Percentiles rank a stretch among this genome's conserved stretches.
phyloP scores from a whole-genome alignment of 1,140 invertebrate species.

The Tyrophagus putrescentiae region DNA sequence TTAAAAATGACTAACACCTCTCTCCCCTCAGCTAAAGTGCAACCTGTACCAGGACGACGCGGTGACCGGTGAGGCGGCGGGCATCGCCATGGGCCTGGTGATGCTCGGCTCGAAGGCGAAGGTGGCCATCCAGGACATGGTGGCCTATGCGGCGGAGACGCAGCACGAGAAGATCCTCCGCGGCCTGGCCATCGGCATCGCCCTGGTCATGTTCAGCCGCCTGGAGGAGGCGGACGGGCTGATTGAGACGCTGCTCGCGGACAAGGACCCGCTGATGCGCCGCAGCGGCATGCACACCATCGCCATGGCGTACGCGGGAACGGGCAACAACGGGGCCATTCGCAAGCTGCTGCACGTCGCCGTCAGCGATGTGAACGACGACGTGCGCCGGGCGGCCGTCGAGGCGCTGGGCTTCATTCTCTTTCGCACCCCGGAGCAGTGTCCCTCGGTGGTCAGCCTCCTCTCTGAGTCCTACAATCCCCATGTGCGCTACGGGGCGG shows the following conservation, averaged over 20 bases:
- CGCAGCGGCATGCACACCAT: conserved; percentile 93
- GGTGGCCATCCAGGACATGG: conserved; percentile 84
- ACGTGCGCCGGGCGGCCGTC: conserved; percentile 90
- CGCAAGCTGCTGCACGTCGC: conserved; percentile 85
- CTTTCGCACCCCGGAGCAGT: conserved; percentile 89
- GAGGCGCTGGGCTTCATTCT: conserved; percentile 91
- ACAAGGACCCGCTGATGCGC: conserved; percentile 62
- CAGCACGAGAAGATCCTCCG: conserved; percentile 97
- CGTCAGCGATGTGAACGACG: conserved; percentile 96
- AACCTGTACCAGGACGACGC: conserved; percentile 98
- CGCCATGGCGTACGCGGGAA: conserved; percentile 96
- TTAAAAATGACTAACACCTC: conserved; percentile 4
- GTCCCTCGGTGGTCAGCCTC: conserved; percentile 85
- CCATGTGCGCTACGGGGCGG: conserved; percentile 95
- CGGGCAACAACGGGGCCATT: conserved; percentile 91
- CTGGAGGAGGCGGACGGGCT: conserved; percentile 88
- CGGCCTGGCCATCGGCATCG: conserved; percentile 84
- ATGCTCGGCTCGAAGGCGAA: conserved; percentile 87
- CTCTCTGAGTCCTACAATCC: conserved; percentile 98
- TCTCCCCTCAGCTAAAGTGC: conserved; percentile 62
- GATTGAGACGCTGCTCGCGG: conserved; percentile 62
- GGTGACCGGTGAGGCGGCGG: conserved; percentile 92
- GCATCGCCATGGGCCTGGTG: conserved; percentile 93
- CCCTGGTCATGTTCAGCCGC: conserved; percentile 89
- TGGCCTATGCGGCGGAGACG: conserved; percentile 73